phyloP scores from a whole-genome alignment of 1,140 invertebrate genomes.

The Sarcophaga peregrina region DNA sequence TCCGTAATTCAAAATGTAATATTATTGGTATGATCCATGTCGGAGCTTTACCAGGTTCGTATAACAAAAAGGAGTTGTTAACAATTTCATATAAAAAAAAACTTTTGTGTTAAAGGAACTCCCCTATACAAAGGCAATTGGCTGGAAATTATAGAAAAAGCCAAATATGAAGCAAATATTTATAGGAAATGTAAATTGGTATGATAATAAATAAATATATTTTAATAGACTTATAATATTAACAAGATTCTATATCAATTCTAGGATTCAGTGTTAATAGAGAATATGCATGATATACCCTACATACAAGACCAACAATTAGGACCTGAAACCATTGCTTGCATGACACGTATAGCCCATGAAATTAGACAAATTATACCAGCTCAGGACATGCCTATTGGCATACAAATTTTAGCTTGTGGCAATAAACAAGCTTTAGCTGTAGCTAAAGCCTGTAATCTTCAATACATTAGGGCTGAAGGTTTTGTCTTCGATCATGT shows the following conservation, averaged over 20 bases:
- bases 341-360: constrained; percentile 75
- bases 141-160: constrained; percentile 57
- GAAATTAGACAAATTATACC: constrained; percentile 70
- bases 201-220: not conserved
- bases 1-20: constrained; percentile 65
- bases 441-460: constrained; percentile 77
- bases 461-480: constrained; percentile 84
- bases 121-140: constrained; percentile 58
- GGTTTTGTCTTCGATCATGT: constrained; percentile 86
- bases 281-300: constrained; percentile 90
- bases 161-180: constrained; percentile 52
- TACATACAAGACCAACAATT: constrained; percentile 73
- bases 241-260: constrained; percentile 5
- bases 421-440: constrained; percentile 83
- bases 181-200: constrained; percentile 52
- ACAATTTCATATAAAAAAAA: too few species aligned
- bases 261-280: constrained; percentile 82
- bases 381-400: constrained; percentile 68
- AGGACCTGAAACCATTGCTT: constrained; percentile 77
- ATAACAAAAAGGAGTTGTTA: not conserved
- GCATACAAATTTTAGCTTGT: constrained; percentile 80
- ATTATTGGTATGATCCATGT: constrained; percentile 85
- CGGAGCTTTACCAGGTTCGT: constrained; percentile 75
- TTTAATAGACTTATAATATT: not conserved
- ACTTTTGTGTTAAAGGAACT: constrained; percentile 57